These are phyloP conservation scores for Linnaemya tessellans DNA, from an alignment of 2,888 invertebrate species.

Conservation along the genomic window DNA sequence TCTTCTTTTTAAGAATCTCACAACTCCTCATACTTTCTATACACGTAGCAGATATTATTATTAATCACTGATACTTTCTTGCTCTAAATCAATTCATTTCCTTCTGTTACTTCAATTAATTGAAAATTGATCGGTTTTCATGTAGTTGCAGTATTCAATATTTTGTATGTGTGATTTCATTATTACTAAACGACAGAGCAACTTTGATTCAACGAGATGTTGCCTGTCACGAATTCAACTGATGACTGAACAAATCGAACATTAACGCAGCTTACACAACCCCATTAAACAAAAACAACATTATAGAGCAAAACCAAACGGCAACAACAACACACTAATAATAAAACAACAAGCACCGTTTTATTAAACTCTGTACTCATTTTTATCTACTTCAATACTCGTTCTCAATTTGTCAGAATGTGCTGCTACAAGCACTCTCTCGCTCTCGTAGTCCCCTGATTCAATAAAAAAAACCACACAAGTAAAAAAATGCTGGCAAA, in stretches of 20 bases:
- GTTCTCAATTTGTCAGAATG: constrained; percentile 55
- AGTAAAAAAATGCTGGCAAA: constrained; percentile 36
- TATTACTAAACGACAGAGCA: constrained; percentile 77
- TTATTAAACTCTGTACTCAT: constrained; percentile 59
- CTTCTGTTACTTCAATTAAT: constrained; percentile 57
- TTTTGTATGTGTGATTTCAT: constrained; percentile 63
- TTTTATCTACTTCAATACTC: constrained; percentile 64
- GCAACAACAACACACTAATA: constrained; percentile 55
- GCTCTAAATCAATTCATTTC: constrained; percentile 32
- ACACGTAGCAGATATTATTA: background rate
- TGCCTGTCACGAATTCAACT: constrained; percentile 84
- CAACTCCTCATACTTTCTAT: constrained; percentile 7
- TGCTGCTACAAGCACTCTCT: constrained; percentile 26
- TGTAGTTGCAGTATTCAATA: constrained; percentile 27
- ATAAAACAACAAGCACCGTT: constrained; percentile 40
- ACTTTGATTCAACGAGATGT: constrained; percentile 81
- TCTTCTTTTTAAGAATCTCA: constrained; percentile 12
- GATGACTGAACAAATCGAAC: constrained; percentile 83
- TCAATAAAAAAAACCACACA: constrained; percentile 46
- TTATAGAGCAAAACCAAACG: constrained; percentile 61
- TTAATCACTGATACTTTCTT: constrained; percentile 4
- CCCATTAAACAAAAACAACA: constrained; percentile 75
- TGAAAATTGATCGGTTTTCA: constrained; percentile 58
- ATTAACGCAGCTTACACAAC: constrained; percentile 82
- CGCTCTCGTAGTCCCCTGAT: constrained; percentile 60